phyloP scores from a whole-genome alignment of 2,113 vertebrate genomes.

The Polypterus senegalus region DNA sequence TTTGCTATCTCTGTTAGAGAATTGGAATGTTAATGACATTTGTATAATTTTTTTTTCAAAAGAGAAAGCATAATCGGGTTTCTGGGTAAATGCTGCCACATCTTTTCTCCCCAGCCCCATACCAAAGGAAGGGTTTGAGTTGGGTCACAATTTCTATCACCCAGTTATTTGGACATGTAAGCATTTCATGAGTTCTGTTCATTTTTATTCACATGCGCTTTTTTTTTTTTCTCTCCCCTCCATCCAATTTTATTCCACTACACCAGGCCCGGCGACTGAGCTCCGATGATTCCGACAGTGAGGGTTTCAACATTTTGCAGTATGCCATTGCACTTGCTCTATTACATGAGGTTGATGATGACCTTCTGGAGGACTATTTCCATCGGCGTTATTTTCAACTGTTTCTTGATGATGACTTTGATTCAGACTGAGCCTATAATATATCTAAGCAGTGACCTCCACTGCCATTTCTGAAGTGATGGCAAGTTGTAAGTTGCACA shows the following conservation, averaged over 20 bases:
- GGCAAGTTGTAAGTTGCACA: too few relatives aligned
- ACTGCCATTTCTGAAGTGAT: neutral
- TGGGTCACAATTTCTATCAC: too few relatives aligned
- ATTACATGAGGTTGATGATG: conserved; percentile 9
- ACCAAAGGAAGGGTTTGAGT: too few relatives aligned
- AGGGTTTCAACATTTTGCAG: conserved; percentile 29
- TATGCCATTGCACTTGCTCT: conserved; percentile 42
- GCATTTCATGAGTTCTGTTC: too few relatives aligned
- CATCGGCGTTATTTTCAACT: neutral
- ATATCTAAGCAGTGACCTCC: neutral
- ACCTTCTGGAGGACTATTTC: fast-evolving
- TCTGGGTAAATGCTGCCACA: too few relatives aligned
- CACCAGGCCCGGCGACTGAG: conserved; percentile 27
- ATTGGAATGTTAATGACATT: too few relatives aligned
- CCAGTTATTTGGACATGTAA: too few relatives aligned
- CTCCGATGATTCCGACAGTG: conserved; percentile 34
- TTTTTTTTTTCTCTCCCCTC: conserved; percentile 5
- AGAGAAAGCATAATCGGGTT: too few relatives aligned
- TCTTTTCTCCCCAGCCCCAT: too few relatives aligned
- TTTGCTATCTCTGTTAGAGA: too few relatives aligned
- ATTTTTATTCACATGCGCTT: neutral
- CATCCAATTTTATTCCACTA: conserved; percentile 12
- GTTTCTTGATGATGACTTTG: neutral
- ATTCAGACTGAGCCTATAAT: conserved; percentile 15
- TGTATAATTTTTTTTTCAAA: too few relatives aligned